Conservation (phyloP, 2,113 vertebrate species). For the Vanacampus margaritifer region DNA sequence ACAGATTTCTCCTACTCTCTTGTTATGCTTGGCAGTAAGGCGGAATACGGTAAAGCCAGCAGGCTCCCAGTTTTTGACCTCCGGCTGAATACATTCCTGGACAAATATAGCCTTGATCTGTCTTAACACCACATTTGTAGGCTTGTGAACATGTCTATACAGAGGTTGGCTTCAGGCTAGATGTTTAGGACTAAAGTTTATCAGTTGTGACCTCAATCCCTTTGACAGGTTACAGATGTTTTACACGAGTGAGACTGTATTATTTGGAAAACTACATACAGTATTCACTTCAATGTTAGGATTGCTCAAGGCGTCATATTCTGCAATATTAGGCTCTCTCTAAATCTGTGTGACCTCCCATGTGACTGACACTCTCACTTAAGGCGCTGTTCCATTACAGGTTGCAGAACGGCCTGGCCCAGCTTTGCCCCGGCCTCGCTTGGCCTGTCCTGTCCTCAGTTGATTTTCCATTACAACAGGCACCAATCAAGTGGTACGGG, state of each 20-base stretch:
- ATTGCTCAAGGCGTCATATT: not conserved
- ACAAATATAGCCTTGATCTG: slow-evolving; percentile 48
- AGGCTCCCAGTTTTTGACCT: slow-evolving; percentile 34
- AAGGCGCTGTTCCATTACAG: no score
- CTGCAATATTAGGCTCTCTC: not conserved
- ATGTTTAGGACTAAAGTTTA: slow-evolving; percentile 4
- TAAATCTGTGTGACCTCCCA: not conserved
- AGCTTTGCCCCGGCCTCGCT: no score
- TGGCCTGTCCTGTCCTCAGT: no score
- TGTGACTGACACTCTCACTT: no score
- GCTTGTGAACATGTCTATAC: slow-evolving; percentile 8
- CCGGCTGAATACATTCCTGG: slow-evolving; percentile 45
- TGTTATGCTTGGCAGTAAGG: slow-evolving; percentile 33
- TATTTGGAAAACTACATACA: not conserved
- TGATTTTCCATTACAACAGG: no score
- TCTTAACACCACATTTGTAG: slow-evolving; percentile 12
- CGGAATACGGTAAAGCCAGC: slow-evolving; percentile 49
- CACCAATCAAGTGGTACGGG: no score
- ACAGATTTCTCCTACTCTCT: slow-evolving; percentile 57
- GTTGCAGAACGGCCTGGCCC: no score
- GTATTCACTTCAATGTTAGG: not conserved
- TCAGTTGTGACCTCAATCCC: slow-evolving; percentile 1
- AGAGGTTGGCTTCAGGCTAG: slow-evolving; percentile 5
- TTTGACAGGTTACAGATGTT: no score
- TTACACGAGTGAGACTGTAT: not conserved